Conservation (phyloP, 2,797 vertebrate species). For the Novumbra hubbsi region DNA sequence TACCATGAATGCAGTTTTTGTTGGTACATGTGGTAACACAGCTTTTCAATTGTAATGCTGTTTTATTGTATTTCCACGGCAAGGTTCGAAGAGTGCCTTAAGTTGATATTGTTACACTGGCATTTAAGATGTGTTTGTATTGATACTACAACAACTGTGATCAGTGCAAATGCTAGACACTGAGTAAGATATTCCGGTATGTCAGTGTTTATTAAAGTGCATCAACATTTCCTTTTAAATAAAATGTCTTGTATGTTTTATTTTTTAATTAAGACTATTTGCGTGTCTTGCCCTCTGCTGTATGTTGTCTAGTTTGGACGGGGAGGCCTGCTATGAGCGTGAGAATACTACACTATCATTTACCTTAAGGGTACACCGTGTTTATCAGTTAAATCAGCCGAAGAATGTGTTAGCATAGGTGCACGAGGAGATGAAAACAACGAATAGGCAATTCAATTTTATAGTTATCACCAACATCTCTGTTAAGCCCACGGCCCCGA, state of each 20-base stretch:
- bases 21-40: too few species aligned
- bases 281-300: constrained; percentile 31
- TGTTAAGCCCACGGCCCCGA: constrained; percentile 42
- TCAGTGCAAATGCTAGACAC: neutral
- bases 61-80: too few species aligned
- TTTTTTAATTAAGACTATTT: constrained; percentile 34
- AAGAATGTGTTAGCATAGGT: constrained; percentile 46
- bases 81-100: too few species aligned
- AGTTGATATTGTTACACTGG: neutral
- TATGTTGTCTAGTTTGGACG: constrained; percentile 43
- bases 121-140: neutral
- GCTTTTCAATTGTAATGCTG: too few species aligned
- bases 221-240: constrained; percentile 49
- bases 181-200: neutral
- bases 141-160: neutral
- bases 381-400: constrained; percentile 32
- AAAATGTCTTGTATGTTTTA: constrained; percentile 41
- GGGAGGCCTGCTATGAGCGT: constrained; percentile 36
- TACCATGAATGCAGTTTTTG: too few species aligned
- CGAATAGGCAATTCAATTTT: constrained; percentile 57
- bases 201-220: constrained; percentile 14
- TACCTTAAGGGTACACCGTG: constrained; percentile 35
- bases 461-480: constrained; percentile 56
- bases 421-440: constrained; percentile 35
- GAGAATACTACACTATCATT: constrained; percentile 44